Evolutionary conservation across 2,113 vertebrate species (phyloP), one percentile per base, ranked within the genome.

Genomic region (Xiphophorus hellerii): DNA sequence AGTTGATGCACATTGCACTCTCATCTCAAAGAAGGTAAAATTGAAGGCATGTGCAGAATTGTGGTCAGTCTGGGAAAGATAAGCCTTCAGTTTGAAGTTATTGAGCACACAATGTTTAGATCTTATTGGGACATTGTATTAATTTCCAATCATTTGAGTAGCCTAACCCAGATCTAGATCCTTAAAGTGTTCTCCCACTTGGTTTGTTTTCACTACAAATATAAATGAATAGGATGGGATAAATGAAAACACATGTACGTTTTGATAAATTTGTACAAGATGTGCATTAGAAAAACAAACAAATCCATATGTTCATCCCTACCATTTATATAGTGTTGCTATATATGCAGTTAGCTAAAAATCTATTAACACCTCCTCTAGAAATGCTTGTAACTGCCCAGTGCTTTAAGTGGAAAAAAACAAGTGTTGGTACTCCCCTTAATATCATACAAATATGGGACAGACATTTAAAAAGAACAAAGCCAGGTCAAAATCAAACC

Each of bases 41-140:
- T 94, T 88, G 76, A 92, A 92, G 66, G 81, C 93, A 92, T 93
- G 81, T 94, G 90, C 87, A 88, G 77, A 66, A 69, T 73, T 20
- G 25, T 79, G 80, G 76, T 87, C 82, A 83, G 84, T 79, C 80
- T 86, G 75, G 70, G 74, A 81, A 44, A 81, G 84, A 76, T 30
- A 76, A 72, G 70, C 72, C 67, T 37, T 4, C 12, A 17, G 29
- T 58, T 54, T 22, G 17, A 54, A n/a, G 25, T 58, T 58, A 20
- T 48, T 48, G 6, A 48, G 17, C 1, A 48, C 5, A 17, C 17
- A 48, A 42, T 48, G 44, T 48, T 58, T 25, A 58, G 25, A 25
- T 58, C 10, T 58, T 58, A 25, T 58, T 58, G 51, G 20, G 22
- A n/a, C 9, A 58, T 58, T 25, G 51, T 58, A n/a, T 58, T 58